Evolutionary conservation across 2,113 vertebrate species (phyloP).

Genomic region (Thryonomys swinderianus): DNA sequence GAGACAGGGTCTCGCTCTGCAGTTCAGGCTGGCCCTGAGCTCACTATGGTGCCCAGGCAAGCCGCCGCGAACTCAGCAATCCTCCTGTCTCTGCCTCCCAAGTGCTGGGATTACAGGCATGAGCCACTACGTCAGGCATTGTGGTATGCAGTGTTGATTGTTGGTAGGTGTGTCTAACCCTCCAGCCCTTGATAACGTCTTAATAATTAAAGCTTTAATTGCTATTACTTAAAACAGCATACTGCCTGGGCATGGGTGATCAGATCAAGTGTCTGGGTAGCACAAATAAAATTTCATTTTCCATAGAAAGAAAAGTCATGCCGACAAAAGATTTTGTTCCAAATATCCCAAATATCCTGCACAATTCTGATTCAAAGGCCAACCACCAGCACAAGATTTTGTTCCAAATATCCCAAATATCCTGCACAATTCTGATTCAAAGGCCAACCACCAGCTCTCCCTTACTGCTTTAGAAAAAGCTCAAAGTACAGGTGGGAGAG

Average conservation of each 20-base stretch:
- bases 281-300: conserved; percentile 26
- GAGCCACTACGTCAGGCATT: too few relatives aligned
- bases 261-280: not conserved
- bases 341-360: not conserved
- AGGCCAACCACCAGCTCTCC: not conserved
- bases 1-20: too few relatives aligned
- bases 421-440: not conserved
- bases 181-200: not conserved
- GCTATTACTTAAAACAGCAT: conserved; percentile 29
- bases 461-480: not conserved
- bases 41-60: too few relatives aligned
- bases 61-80: too few relatives aligned
- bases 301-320: not conserved
- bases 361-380: conserved; percentile 3
- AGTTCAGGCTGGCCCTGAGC: too few relatives aligned
- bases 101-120: too few relatives aligned
- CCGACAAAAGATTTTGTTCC: not conserved
- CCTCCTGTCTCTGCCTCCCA: too few relatives aligned
- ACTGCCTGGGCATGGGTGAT: not conserved
- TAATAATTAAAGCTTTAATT: conserved; percentile 43
- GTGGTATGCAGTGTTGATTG: too few relatives aligned
- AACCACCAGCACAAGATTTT: not conserved
- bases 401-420: too few relatives aligned
- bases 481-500: not conserved
- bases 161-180: too few relatives aligned